Percentiles rank a stretch among this genome's conserved stretches.
These are phyloP conservation scores for Radopholus similis DNA, from an alignment of 1,140 invertebrate species.

Conservation along the genomic window DNA sequence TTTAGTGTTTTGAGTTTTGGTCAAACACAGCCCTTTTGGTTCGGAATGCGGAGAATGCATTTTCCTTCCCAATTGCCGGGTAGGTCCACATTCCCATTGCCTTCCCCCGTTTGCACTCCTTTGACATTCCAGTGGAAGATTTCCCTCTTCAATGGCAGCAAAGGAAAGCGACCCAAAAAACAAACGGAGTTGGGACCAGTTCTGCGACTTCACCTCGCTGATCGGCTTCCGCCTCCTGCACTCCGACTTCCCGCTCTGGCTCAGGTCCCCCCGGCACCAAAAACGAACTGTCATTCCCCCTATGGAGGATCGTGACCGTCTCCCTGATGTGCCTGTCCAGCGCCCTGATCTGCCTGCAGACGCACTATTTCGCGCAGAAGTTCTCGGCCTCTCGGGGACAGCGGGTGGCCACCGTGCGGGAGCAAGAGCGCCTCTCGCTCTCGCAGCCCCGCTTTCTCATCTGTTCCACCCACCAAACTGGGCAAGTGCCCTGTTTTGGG, in stretches of 20 bases:
- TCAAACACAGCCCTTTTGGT: no score
- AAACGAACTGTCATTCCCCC: not conserved
- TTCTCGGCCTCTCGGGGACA: not conserved
- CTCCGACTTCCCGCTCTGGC: slow-evolving; percentile 33
- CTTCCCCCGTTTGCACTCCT: no score
- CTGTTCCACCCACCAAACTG: slow-evolving; percentile 27
- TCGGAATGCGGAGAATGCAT: no score
- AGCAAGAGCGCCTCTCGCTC: not conserved
- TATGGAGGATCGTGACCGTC: not conserved
- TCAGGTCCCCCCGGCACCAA: slow-evolving; percentile 21
- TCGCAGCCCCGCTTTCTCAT: slow-evolving; percentile 25
- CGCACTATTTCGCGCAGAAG: slow-evolving; percentile 14
- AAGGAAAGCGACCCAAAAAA: no score
- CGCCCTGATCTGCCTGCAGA: slow-evolving; percentile 19
- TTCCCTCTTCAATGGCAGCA: no score
- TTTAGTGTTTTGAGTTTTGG: no score
- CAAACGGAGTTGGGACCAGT: slow-evolving; percentile 39
- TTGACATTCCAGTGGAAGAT: no score
- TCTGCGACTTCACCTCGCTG: slow-evolving; percentile 44
- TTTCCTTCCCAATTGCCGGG: no score
- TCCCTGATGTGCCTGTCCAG: slow-evolving; percentile 16
- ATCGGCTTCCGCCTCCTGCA: slow-evolving; percentile 44
- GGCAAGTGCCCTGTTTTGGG: not conserved
- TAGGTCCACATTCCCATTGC: no score
- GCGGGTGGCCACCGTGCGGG: slow-evolving; percentile 7